These are phyloP conservation scores for Beaufortia kweichowensis DNA, from an alignment of 2,113 vertebrate genomes.

Conservation along the genomic window DNA sequence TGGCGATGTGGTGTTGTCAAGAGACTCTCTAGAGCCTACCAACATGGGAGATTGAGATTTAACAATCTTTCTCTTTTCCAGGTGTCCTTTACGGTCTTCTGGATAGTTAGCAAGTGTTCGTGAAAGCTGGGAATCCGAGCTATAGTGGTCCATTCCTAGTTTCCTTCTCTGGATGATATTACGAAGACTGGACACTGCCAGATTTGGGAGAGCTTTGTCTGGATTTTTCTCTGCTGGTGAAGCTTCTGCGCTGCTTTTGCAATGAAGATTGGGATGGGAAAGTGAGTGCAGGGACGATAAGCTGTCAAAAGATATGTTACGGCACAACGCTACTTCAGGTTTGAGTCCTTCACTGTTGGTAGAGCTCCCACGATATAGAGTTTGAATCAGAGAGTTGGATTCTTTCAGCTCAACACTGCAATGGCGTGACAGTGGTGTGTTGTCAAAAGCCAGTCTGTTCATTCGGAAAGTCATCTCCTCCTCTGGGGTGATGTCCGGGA, in stretches of 20 bases:
- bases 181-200: conserved; percentile 78
- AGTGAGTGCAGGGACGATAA: conserved; percentile 72
- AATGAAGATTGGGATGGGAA: conserved; percentile 73
- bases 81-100: conserved; percentile 67
- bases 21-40: conserved; percentile 72
- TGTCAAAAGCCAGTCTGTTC: conserved; percentile 62
- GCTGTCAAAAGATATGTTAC: conserved; percentile 75
- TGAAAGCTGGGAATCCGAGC: conserved; percentile 83
- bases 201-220: conserved; percentile 64
- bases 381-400: conserved; percentile 62
- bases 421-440: conserved; percentile 65
- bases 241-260: conserved; percentile 63
- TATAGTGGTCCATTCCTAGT: conserved; percentile 81
- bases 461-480: conserved; percentile 72
- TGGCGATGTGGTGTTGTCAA: conserved; percentile 54
- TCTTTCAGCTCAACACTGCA: conserved; percentile 75
- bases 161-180: conserved; percentile 81
- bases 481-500: conserved; percentile 66
- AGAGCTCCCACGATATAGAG: conserved; percentile 56
- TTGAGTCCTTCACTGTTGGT: neutral
- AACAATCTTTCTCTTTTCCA: conserved; percentile 73
- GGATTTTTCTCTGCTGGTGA: conserved; percentile 64
- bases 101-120: conserved; percentile 51
- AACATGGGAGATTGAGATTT: conserved; percentile 72
- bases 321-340: conserved; percentile 52